Percentiles rank a stretch among this genome's conserved stretches.
These are phyloP conservation scores for Goniozus legneri DNA, from an alignment of 1,140 invertebrate genomes.

Conservation along the genomic window DNA sequence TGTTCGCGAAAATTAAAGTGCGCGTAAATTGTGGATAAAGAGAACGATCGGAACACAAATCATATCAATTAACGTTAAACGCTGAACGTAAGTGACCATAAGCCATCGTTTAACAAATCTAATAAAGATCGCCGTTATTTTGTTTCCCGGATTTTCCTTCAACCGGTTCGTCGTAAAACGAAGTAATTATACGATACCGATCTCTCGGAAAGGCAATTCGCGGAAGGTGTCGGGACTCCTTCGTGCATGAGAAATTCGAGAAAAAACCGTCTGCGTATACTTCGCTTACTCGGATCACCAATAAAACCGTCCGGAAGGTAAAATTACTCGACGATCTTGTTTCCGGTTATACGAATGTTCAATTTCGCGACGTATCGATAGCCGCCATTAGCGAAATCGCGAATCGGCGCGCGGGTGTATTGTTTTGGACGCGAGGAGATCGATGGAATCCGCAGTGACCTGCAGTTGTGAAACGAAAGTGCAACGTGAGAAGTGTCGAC, in stretches of 20 bases:
- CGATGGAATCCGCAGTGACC: constrained; percentile 26
- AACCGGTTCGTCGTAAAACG: neutral
- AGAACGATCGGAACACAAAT: too few relatives aligned
- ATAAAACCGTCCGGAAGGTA: neutral
- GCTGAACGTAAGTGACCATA: too few relatives aligned
- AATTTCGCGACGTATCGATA: too few relatives aligned
- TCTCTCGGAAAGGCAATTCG: neutral
- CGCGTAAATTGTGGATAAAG: too few relatives aligned
- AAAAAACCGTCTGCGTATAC: neutral
- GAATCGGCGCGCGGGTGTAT: too few relatives aligned
- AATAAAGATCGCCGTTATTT: too few relatives aligned
- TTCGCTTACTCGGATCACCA: neutral
- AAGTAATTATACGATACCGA: neutral
- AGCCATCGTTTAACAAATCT: too few relatives aligned
- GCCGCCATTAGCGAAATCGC: too few relatives aligned
- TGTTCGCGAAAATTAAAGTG: too few relatives aligned
- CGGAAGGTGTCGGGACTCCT: constrained; percentile 13
- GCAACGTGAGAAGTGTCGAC: constrained; percentile 15
- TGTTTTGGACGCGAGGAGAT: constrained; percentile 13
- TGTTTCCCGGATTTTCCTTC: neutral
- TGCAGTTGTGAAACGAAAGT: constrained; percentile 24
- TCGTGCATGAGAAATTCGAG: neutral
- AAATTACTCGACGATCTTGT: too few relatives aligned
- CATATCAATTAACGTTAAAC: too few relatives aligned
- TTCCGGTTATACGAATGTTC: too few relatives aligned